Conservation (phyloP, 2,888 invertebrate species). For the Lypha dubia region DNA sequence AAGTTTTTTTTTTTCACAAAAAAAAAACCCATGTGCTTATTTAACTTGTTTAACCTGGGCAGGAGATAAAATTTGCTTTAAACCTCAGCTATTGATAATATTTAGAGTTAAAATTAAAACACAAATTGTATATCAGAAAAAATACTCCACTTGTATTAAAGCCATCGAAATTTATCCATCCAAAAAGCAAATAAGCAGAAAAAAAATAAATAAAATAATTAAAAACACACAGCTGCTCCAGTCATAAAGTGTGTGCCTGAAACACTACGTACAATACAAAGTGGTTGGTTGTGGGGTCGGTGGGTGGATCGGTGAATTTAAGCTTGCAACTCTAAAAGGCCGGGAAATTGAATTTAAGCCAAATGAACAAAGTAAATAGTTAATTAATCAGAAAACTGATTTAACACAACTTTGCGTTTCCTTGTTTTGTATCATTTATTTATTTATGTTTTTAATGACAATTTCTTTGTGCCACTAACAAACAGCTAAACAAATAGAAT, state of each 20-base stretch:
- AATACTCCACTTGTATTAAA: slow-evolving; percentile 22
- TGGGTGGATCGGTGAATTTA: no score
- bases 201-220: not conserved
- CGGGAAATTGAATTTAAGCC: slow-evolving; percentile 41
- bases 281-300: not conserved
- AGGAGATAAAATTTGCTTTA: slow-evolving; percentile 22
- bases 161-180: not conserved
- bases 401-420: not conserved
- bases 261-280: not conserved
- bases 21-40: slow-evolving; percentile 21
- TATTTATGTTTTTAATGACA: not conserved
- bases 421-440: not conserved
- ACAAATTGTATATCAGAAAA: slow-evolving; percentile 5
- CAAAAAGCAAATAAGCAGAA: slow-evolving; percentile 26
- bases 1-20: slow-evolving; percentile 3
- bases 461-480: slow-evolving; percentile 18
- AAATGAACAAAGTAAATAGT: slow-evolving; percentile 68
- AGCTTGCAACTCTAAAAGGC: no score
- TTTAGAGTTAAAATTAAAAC: not conserved
- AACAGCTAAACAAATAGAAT: slow-evolving; percentile 25
- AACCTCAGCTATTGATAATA: slow-evolving; percentile 30
- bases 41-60: not conserved
- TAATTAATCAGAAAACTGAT: slow-evolving; percentile 64
- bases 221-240: not conserved
- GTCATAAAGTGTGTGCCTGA: slow-evolving; percentile 38